Conservation (phyloP, 2,888 invertebrate genomes). For the Drosophila phalerata region DNA sequence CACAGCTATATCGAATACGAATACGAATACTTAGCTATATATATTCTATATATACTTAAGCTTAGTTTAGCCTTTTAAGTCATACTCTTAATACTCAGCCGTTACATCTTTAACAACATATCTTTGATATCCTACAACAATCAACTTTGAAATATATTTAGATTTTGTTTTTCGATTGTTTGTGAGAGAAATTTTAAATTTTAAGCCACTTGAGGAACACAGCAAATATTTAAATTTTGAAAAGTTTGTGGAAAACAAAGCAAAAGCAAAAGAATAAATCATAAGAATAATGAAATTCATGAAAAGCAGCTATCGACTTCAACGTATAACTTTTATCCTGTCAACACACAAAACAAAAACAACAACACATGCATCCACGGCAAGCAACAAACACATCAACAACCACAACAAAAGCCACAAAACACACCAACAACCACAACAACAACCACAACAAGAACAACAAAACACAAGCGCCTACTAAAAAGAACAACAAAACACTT, state of each 20-base stretch:
- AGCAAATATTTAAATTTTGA: constrained; percentile 32
- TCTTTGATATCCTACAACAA: constrained; percentile 54
- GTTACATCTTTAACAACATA: constrained; percentile 47
- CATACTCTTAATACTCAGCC: constrained; percentile 49
- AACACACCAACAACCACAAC: constrained; percentile 28
- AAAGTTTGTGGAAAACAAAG: constrained; percentile 19
- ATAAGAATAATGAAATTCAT: constrained; percentile 2
- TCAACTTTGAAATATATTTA: constrained; percentile 15
- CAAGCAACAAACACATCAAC: constrained; percentile 30
- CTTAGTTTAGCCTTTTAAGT: constrained; percentile 62
- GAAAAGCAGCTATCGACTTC: constrained; percentile 45
- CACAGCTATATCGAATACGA: constrained; percentile 28
- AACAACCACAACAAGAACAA: constrained; percentile 26
- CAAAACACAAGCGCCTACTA: constrained; percentile 48
- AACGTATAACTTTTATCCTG: constrained; percentile 51
- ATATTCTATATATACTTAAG: constrained; percentile 56
- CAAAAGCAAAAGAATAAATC: constrained; percentile 3
- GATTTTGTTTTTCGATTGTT: constrained; percentile 33
- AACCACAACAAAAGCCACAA: constrained; percentile 30
- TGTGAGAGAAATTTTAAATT: constrained; percentile 27
- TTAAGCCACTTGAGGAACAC: constrained; percentile 32
- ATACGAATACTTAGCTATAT: constrained; percentile 34
- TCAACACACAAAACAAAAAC: constrained; percentile 47
- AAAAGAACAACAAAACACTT: constrained; percentile 43
- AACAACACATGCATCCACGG: constrained; percentile 11